Evolutionary conservation across 2,113 vertebrate genomes (phyloP).

Genomic region (Casuarius casuarius): DNA sequence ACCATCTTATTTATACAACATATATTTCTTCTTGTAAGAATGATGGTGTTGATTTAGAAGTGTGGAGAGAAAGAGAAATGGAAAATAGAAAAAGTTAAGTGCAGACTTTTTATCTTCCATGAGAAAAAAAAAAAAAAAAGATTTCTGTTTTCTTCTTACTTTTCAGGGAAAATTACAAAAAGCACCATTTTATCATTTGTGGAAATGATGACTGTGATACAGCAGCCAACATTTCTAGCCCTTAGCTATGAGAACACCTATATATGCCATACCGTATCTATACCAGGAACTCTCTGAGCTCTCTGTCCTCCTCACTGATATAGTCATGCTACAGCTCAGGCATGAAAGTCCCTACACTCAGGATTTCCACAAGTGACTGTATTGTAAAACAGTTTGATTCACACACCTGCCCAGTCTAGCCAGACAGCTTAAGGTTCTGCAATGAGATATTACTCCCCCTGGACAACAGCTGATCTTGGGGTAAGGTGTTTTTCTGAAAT

Average conservation of each 20-base stretch:
- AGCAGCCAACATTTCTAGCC: neutral
- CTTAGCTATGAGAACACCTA: neutral
- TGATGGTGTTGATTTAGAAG: constrained; percentile 2
- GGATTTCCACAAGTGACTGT: neutral
- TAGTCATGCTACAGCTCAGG: neutral
- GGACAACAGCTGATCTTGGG: neutral
- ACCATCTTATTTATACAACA: neutral
- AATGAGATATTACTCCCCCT: neutral
- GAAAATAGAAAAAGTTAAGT: neutral
- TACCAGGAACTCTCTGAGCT: neutral
- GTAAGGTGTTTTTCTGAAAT: neutral
- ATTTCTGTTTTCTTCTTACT: neutral
- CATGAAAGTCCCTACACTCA: neutral
- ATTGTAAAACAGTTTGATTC: neutral
- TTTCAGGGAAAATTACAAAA: neutral
- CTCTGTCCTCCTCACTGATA: neutral
- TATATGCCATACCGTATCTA: neutral
- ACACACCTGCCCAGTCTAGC: neutral
- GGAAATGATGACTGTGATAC: neutral
- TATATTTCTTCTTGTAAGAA: constrained; percentile 29
- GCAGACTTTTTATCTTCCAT: neutral
- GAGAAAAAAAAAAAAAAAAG: neutral
- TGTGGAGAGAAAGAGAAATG: neutral
- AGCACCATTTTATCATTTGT: neutral
- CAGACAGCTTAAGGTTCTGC: neutral